phyloP scores from a whole-genome alignment of 1,140 invertebrate species.

The Condylostylus longicornis region DNA sequence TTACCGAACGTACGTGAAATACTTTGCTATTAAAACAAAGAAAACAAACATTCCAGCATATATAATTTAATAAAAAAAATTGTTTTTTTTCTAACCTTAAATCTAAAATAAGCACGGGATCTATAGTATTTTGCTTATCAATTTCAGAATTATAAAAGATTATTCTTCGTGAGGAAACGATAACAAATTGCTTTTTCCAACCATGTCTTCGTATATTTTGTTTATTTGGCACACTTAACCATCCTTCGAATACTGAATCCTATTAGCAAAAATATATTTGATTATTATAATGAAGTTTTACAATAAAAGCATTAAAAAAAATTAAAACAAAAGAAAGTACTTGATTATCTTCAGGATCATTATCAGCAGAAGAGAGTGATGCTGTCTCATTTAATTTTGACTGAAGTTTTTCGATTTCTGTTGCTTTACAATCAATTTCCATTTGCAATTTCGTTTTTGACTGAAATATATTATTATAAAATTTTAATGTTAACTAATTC shows the following conservation, averaged over 20 bases:
- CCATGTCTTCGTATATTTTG: slow-evolving; percentile 89
- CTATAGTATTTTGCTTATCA: slow-evolving; percentile 80
- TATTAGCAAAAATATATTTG: slow-evolving; percentile 7
- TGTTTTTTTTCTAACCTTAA: slow-evolving; percentile 48
- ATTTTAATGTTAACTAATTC: neutral
- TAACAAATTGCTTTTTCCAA: slow-evolving; percentile 95
- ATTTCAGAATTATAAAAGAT: slow-evolving; percentile 94
- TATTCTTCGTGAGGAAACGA: slow-evolving; percentile 91
- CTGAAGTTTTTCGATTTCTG: slow-evolving; percentile 83
- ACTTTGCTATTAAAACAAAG: slow-evolving; percentile 60
- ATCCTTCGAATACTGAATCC: slow-evolving; percentile 80
- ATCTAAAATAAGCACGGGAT: slow-evolving; percentile 88
- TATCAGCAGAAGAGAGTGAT: slow-evolving; percentile 77
- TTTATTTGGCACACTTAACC: slow-evolving; percentile 88
- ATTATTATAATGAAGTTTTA: neutral
- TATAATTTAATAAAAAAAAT: neutral
- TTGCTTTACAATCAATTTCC: slow-evolving; percentile 90
- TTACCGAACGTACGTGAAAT: slow-evolving; percentile 94
- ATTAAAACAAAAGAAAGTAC: slow-evolving; percentile 9
- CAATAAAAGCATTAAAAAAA: neutral
- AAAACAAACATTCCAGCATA: neutral
- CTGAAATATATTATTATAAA: slow-evolving; percentile 31
- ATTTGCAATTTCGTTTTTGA: slow-evolving; percentile 68
- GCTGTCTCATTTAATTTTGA: slow-evolving; percentile 79
- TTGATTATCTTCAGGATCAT: slow-evolving; percentile 60